Evolutionary conservation across 2,888 invertebrate genomes (phyloP), one percentile per base, ranked within the genome.

Genomic region (Torymus auratus): DNA sequence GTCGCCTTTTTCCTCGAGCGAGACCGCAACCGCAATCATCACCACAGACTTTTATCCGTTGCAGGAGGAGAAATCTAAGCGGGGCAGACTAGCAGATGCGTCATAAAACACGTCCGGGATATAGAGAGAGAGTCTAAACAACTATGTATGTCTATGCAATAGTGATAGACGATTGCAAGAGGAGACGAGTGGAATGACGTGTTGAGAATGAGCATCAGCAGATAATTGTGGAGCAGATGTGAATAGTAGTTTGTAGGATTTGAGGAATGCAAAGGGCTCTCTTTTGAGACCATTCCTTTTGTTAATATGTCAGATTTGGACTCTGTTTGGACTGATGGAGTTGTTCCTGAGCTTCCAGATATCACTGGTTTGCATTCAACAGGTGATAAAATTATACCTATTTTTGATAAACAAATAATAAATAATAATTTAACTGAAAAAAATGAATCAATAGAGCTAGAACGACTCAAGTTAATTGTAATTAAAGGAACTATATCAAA

Each of bases 381-480:
- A 64, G 80, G 79, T 77, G 84, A 86, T 76, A 81, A 83, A 62
- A 52, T 52, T 56, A 52, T 53, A 23, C n/a, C 50, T 65, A 58
- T 69, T 76, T 41, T 17, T 60, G 12, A 28, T 68, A 15, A 41
- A 56, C 12, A 52, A 53, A 68, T 50, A 58, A 69, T 5, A 41
- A 64, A 61, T 71, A 58, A 61, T 2, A 2, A 61, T 56, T 50
- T 71, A 28, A 78, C n/a, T 67, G 17, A 61, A 14, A 62, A 15
- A 15, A 55, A 65, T 78, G 17, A 15, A 50, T 72, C 85, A 7
- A 83, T 77, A 41, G 85, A 83, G 60, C 80, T 83, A 20, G 89
- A 89, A 61, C 80, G 78, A 12, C 85, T 87, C 83, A 90, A 90
- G 76, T 83, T 90, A 52, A 85, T 84, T 68, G 83, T 89, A 23